phyloP scores from a whole-genome alignment of 1,140 invertebrate species.

The Drosophila persimilis region DNA sequence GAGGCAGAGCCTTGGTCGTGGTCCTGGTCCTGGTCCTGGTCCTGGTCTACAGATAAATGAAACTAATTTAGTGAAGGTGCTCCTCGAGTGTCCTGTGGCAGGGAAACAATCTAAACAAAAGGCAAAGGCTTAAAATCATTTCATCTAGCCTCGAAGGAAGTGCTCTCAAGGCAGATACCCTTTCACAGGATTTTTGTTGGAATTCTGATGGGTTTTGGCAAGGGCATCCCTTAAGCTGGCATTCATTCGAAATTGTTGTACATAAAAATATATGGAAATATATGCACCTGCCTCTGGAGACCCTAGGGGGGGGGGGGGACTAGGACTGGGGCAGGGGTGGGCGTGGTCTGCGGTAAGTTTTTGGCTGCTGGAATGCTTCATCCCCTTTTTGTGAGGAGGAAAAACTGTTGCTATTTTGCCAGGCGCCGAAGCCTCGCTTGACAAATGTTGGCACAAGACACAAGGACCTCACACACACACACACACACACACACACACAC shows the following conservation, averaged over 20 bases:
- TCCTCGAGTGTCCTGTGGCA: conserved; percentile 25
- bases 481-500: too few species aligned
- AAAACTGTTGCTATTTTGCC: conserved; percentile 77
- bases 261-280: conserved; percentile 75
- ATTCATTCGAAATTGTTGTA: conserved; percentile 9
- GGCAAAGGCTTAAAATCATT: conserved; percentile 70
- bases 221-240: too few species aligned
- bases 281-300: conserved; percentile 64
- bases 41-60: conserved; percentile 58
- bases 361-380: conserved; percentile 62
- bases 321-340: neutral
- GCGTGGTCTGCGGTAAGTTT: conserved; percentile 46
- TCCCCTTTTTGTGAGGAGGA: conserved; percentile 10
- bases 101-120: conserved; percentile 53
- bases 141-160: neutral
- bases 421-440: conserved; percentile 62
- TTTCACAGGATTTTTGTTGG: too few species aligned
- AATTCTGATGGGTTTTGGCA: too few species aligned
- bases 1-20: too few species aligned
- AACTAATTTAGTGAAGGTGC: conserved; percentile 76
- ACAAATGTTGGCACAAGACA: conserved; percentile 65
- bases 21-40: too few species aligned
- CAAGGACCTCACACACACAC: conserved; percentile 6
- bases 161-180: too few species aligned
- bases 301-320: conserved; percentile 11